Conservation (phyloP, 2,888 invertebrate genomes). For the Oscheius sp. region DNA sequence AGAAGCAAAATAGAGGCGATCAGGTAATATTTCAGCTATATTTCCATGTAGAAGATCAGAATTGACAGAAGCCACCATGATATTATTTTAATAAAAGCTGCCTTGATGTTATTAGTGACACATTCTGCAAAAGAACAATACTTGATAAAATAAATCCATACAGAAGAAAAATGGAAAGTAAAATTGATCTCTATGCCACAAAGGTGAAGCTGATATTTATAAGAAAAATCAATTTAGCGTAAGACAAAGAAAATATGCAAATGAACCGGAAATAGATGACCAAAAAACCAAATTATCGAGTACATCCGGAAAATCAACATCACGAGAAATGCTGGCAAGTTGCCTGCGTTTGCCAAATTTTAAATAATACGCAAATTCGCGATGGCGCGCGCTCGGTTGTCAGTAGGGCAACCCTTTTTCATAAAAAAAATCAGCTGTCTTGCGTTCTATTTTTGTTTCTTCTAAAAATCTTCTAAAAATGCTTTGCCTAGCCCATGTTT, state of each 20-base stretch:
- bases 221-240: too few species aligned
- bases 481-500: neutral
- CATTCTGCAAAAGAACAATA: neutral
- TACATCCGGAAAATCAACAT: neutral
- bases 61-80: conserved; percentile 27
- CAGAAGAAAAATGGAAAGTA: neutral
- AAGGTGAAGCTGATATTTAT: too few species aligned
- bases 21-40: conserved; percentile 37
- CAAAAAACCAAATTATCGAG: neutral
- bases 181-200: neutral
- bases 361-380: too few species aligned
- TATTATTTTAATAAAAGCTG: conserved; percentile 5
- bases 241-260: too few species aligned
- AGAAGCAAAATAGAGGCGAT: conserved; percentile 55
- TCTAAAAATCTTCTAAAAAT: neutral
- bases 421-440: neutral
- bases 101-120: neutral
- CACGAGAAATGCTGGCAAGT: neutral
- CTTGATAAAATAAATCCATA: too few species aligned
- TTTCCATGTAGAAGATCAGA: conserved; percentile 32
- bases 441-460: neutral
- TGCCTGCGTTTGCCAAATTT: neutral
- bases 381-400: neutral
- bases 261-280: neutral
- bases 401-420: neutral